phyloP scores from a whole-genome alignment of 2,888 invertebrate species.

The Amblyjoppa fuscipennis region DNA sequence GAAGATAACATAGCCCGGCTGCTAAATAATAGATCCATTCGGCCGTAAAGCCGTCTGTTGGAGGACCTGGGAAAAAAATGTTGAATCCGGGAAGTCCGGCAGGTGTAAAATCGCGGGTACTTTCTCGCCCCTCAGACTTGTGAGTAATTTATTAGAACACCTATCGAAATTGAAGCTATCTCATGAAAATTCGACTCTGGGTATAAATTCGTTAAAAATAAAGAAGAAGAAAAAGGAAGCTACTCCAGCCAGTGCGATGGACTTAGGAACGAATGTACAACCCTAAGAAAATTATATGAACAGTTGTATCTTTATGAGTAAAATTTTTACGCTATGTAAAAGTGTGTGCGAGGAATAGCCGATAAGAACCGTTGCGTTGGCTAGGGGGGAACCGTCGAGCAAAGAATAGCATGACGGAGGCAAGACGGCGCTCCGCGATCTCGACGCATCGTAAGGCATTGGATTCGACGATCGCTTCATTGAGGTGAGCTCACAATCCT shows the following conservation, averaged over 20 bases:
- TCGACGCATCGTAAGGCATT: slow-evolving; percentile 50
- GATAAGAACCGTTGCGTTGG: not conserved
- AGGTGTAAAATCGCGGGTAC: not conserved
- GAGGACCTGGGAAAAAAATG: not conserved
- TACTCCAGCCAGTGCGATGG: not conserved
- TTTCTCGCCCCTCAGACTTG: not conserved
- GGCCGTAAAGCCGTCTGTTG: not conserved
- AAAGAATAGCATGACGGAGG: slow-evolving; percentile 22
- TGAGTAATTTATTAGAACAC: not conserved
- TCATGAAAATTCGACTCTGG: not conserved
- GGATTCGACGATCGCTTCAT: slow-evolving; percentile 56
- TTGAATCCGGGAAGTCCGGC: not conserved
- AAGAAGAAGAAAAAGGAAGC: not conserved
- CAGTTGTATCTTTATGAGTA: not conserved
- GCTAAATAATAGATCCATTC: not conserved
- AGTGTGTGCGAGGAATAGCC: not conserved
- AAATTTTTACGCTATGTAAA: slow-evolving; percentile 16
- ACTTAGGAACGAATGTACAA: not conserved
- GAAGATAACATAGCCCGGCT: not conserved
- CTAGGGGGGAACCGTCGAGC: not conserved
- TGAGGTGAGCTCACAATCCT: slow-evolving; percentile 46
- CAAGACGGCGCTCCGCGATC: not conserved
- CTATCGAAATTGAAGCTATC: not conserved
- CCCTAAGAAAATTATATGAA: slow-evolving; percentile 37
- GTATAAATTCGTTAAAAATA: not conserved